Conservation (phyloP, 2,888 invertebrate genomes). For the Sialis lutaria region DNA sequence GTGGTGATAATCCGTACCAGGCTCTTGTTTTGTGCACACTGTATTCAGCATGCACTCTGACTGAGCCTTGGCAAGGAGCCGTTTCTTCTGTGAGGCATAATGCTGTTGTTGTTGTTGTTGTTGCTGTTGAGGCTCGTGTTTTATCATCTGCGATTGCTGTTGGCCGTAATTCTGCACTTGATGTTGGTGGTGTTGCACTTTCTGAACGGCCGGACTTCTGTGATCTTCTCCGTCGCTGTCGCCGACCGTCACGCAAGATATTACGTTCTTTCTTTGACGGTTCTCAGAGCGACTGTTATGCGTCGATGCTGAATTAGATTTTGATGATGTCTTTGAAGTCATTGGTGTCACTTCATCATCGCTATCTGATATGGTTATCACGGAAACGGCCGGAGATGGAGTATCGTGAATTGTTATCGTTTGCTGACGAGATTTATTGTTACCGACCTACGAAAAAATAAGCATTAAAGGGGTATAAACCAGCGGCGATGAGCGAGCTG, state of each 20-base stretch:
- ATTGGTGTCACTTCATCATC: slow-evolving; percentile 59
- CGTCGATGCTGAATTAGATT: slow-evolving; percentile 21
- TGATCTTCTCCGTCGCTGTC: slow-evolving; percentile 57
- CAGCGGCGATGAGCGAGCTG: no score
- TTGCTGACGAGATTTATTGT: slow-evolving; percentile 38
- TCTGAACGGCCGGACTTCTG: slow-evolving; percentile 29
- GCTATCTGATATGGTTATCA: slow-evolving; percentile 90
- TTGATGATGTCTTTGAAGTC: slow-evolving; percentile 24
- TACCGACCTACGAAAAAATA: neutral
- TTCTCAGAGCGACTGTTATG: slow-evolving; percentile 21
- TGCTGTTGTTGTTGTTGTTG: slow-evolving; percentile 17
- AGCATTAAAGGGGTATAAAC: no score
- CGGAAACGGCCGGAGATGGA: slow-evolving; percentile 85
- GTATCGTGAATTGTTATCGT: slow-evolving; percentile 92
- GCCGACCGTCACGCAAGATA: slow-evolving; percentile 61
- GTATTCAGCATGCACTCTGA: slow-evolving; percentile 47
- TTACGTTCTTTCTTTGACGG: slow-evolving; percentile 48
- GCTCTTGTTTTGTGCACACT: slow-evolving; percentile 42
- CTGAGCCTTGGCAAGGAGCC: slow-evolving; percentile 73
- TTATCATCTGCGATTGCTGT: slow-evolving; percentile 24
- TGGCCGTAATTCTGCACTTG: neutral
- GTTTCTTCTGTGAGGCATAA: slow-evolving; percentile 76
- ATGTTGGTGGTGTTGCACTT: slow-evolving; percentile 9
- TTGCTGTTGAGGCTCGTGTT: slow-evolving; percentile 35
- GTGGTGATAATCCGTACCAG: slow-evolving; percentile 29